A percentile compares a stretch with the other conserved stretches of the same genome.
These are phyloP conservation scores for Athene noctua DNA, from an alignment of 2,113 vertebrate genomes.

Conservation along the genomic window DNA sequence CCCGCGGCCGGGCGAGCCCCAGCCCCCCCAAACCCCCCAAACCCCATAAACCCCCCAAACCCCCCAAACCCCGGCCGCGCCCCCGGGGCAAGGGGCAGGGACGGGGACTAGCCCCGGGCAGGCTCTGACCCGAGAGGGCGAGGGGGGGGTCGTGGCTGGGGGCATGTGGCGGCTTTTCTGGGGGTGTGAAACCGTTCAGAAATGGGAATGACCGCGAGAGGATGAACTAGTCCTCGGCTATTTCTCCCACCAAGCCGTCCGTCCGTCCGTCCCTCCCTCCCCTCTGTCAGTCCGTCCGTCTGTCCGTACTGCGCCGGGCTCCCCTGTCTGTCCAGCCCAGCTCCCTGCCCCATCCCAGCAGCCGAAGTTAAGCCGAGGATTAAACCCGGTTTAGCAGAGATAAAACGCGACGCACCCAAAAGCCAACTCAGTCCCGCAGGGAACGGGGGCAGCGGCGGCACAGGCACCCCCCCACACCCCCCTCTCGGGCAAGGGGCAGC, in stretches of 20 bases:
- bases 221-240: rapidly evolving
- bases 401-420: not conserved
- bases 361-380: not conserved
- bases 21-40: no score
- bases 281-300: rapidly evolving
- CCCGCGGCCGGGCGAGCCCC: not conserved
- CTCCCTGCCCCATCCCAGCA: not conserved
- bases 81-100: not conserved
- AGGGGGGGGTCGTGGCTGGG: not conserved
- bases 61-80: no score
- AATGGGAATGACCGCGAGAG: not conserved
- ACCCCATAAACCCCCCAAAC: no score
- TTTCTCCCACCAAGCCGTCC: not conserved
- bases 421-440: no score
- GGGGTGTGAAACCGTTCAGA: not conserved
- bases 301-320: not conserved
- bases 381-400: not conserved
- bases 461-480: not conserved
- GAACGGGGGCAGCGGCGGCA: not conserved
- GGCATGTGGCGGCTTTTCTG: not conserved
- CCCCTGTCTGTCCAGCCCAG: not conserved
- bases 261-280: no score
- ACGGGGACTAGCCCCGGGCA: not conserved
- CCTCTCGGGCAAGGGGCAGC: not conserved
- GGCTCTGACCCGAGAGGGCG: not conserved